phyloP scores from a whole-genome alignment of 2,888 invertebrate species.

The Priocnemis perturbator region DNA sequence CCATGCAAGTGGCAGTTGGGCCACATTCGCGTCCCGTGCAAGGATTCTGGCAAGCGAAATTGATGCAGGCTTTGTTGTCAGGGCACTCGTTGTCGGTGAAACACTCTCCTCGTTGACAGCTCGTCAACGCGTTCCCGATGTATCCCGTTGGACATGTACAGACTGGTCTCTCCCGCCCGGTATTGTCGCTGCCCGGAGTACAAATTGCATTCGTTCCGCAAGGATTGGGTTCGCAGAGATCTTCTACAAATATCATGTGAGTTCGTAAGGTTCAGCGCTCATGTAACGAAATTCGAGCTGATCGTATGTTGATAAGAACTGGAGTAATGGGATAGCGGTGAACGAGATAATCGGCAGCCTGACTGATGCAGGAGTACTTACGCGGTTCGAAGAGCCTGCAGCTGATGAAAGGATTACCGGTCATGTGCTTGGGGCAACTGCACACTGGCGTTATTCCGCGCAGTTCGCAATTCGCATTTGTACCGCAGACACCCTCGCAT shows the following conservation, averaged over 20 bases:
- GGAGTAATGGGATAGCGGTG: too few species aligned
- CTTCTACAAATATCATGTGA: slow-evolving; percentile 78
- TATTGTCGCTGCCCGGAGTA: slow-evolving; percentile 88
- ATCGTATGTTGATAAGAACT: too few species aligned
- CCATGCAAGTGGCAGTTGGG: slow-evolving; percentile 84
- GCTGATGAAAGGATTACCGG: slow-evolving; percentile 88
- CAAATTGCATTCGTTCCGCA: slow-evolving; percentile 88
- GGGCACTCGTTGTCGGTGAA: slow-evolving; percentile 85
- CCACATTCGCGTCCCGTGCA: slow-evolving; percentile 87
- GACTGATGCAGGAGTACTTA: slow-evolving; percentile 63
- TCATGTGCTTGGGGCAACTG: slow-evolving; percentile 91
- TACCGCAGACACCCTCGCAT: slow-evolving; percentile 88
- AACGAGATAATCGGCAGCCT: too few species aligned
- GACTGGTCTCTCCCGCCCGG: slow-evolving; percentile 88
- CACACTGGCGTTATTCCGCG: slow-evolving; percentile 89
- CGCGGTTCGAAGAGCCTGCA: slow-evolving; percentile 89
- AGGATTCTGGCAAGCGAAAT: slow-evolving; percentile 83
- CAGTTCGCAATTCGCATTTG: slow-evolving; percentile 87
- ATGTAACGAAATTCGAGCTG: background rate
- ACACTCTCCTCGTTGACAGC: slow-evolving; percentile 88
- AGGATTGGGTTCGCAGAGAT: slow-evolving; percentile 91
- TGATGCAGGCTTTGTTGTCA: slow-evolving; percentile 85
- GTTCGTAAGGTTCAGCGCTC: too few species aligned
- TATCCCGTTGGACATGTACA: slow-evolving; percentile 89
- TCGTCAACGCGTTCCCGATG: slow-evolving; percentile 84